Evolutionary conservation across 2,888 invertebrate genomes (phyloP), one percentile per base, ranked within the genome.

Genomic region (Agrilus mali): DNA sequence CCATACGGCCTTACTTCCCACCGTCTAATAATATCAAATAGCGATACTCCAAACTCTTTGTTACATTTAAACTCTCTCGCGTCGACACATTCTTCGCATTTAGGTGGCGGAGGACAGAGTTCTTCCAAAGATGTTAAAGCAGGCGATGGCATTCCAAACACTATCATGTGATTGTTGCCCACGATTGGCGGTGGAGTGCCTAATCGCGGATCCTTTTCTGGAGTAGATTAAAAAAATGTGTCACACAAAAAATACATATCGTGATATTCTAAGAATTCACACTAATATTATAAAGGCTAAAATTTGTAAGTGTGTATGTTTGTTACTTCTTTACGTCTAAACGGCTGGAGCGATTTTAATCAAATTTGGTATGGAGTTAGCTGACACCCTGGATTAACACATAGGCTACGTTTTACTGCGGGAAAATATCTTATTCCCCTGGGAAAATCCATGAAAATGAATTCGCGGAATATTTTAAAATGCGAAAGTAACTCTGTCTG

Each of bases 131-230:
- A 72, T 27, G 73, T 69, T 50, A 70, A 70, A 42, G 71, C 72
- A 1, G 82, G 81, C n/a, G 79, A 75, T 38, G 68, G 66, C 44
- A 74, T 69, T 2, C 81, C 82, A 55, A 74, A 79, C 16, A 74
- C 60, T 43, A 66, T 61, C 41, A 57, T 49, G 7, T 51, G 49
- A n/a, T 48, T 49, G 22, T 51, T 51, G 14, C 50, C 52, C 27
- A 46, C 13, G 27, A 53, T 50, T 41, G 70, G 67, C 38, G 70
- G 69, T 16, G 72, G 74, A 1, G 69, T 69, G 34, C 68, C 69
- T 38, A 70, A 61, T 36, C 67, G 67, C 1, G 74, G 73, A 60
- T 76, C 75, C 6, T 59, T 55, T 52, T 61, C 65, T 65, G 44
- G 10, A 27, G 2, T 10, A 49, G 15, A 32, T 13, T n/a, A n/a